Percentiles rank a stretch among this genome's conserved stretches.
phyloP scores from a whole-genome alignment of 2,888 invertebrate species.

The Augiades crinisus region DNA sequence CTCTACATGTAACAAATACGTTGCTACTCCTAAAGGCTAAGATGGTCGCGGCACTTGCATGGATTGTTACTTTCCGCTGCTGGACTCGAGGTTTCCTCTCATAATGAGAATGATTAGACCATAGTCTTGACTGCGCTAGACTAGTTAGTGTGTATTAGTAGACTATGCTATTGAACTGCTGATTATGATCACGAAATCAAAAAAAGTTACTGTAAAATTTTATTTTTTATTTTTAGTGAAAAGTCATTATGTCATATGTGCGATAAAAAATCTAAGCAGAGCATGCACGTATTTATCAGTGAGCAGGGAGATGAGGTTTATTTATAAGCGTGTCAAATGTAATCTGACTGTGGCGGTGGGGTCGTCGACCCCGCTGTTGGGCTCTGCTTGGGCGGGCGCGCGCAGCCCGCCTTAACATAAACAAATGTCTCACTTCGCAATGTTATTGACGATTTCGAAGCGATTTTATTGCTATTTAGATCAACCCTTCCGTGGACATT shows the following conservation, averaged over 20 bases:
- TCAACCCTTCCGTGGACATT: not conserved
- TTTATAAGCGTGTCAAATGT: conserved; percentile 31
- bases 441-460: conserved; percentile 40
- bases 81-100: too few relatives aligned
- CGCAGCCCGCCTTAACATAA: conserved; percentile 51
- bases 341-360: conserved; percentile 40
- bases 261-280: conserved; percentile 4
- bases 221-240: too few relatives aligned
- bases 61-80: too few relatives aligned
- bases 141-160: too few relatives aligned
- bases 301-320: conserved; percentile 21
- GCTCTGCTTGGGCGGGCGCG: conserved; percentile 35
- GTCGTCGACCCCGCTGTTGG: conserved; percentile 53
- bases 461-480: conserved; percentile 32
- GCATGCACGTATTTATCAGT: conserved; percentile 9
- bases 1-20: too few relatives aligned
- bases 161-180: too few relatives aligned
- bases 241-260: not conserved
- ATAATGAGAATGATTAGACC: too few relatives aligned
- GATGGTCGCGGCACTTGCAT: too few relatives aligned
- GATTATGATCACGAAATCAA: too few relatives aligned
- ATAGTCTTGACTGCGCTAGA: too few relatives aligned
- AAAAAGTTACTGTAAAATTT: too few relatives aligned
- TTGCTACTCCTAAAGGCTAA: too few relatives aligned
- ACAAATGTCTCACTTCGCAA: conserved; percentile 48